phyloP scores from a whole-genome alignment of 2,888 invertebrate genomes.

The Adelphocoris suturalis region DNA sequence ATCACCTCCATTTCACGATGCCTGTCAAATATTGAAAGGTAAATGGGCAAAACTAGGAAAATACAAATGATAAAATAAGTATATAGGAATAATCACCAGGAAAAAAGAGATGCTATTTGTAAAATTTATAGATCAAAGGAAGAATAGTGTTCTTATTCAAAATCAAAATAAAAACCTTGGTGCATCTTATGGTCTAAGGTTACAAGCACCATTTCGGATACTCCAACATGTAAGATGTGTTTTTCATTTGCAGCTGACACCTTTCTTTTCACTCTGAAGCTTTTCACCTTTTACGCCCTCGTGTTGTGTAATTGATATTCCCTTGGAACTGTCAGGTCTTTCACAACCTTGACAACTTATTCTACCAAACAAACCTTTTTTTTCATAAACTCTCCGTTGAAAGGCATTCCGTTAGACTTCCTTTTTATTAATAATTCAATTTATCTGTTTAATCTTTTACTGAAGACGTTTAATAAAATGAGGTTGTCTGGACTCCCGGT shows the following conservation, averaged over 20 bases:
- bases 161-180: too few relatives aligned
- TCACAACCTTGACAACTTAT: neutral
- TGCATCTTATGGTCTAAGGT: too few relatives aligned
- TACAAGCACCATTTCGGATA: too few relatives aligned
- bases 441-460: slow-evolving; percentile 54
- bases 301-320: neutral
- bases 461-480: neutral
- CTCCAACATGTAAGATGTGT: neutral
- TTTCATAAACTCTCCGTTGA: neutral
- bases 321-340: neutral
- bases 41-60: too few relatives aligned
- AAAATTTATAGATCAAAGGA: too few relatives aligned
- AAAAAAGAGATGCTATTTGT: too few relatives aligned
- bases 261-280: neutral
- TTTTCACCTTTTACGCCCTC: neutral
- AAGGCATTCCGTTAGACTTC: slow-evolving; percentile 16
- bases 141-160: too few relatives aligned
- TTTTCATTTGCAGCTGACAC: neutral
- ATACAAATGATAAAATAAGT: too few relatives aligned
- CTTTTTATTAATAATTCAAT: slow-evolving; percentile 41
- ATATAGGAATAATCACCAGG: too few relatives aligned
- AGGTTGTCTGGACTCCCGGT: slow-evolving; percentile 3
- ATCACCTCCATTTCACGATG: too few relatives aligned
- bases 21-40: too few relatives aligned
- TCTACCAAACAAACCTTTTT: slow-evolving; percentile 5